Evolutionary conservation across 2,888 invertebrate species (phyloP).

Genomic region (Carpatolechia fugitivella): DNA sequence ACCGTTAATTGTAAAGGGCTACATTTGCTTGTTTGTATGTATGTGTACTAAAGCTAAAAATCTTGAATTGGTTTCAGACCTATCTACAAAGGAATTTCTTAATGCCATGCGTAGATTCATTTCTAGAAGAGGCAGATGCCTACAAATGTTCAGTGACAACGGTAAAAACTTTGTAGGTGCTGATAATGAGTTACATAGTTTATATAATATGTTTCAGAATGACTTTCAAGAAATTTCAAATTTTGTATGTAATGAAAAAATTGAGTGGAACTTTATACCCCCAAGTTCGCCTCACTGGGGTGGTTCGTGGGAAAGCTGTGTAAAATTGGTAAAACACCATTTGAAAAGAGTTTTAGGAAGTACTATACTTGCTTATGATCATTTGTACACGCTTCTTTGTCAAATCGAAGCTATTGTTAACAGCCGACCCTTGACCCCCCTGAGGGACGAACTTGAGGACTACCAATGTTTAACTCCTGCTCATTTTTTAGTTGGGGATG

Average conservation of each 20-base stretch:
- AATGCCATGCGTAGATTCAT: background rate
- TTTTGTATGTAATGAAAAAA: background rate
- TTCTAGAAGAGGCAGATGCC: background rate
- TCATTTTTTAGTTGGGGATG: slow-evolving; percentile 10
- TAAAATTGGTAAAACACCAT: background rate
- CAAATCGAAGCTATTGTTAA: slow-evolving; percentile 3
- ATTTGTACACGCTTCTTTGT: background rate
- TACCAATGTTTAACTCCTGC: slow-evolving; percentile 3
- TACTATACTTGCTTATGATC: background rate
- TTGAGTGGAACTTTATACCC: slow-evolving; percentile 3
- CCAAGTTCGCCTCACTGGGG: slow-evolving; percentile 7
- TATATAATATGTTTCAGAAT: too few species aligned
- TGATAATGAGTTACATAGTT: slow-evolving; percentile 10
- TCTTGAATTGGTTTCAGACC: background rate
- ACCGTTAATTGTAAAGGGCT: background rate
- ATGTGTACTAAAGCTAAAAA: background rate
- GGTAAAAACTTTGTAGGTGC: slow-evolving; percentile 26
- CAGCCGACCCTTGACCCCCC: background rate
- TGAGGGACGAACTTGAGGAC: background rate
- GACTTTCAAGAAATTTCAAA: background rate
- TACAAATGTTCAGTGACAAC: slow-evolving; percentile 17
- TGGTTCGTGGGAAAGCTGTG: background rate
- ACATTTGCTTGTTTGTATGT: background rate
- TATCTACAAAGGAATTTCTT: background rate
- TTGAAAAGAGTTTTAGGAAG: background rate